phyloP scores from a whole-genome alignment of 2,888 invertebrate genomes.

The Platerodrilus igneus region DNA sequence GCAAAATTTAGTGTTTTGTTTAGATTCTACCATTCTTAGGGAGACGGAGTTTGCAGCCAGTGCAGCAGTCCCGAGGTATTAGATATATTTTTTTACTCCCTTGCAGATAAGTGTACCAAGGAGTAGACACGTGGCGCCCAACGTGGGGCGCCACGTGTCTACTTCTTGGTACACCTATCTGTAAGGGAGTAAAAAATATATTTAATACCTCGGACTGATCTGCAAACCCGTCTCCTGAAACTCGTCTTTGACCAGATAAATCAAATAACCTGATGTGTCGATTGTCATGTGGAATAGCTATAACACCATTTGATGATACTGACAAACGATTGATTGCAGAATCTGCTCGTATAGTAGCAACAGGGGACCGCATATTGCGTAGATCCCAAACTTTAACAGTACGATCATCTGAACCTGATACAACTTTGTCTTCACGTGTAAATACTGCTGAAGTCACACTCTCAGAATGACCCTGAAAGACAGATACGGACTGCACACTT shows the following conservation, averaged over 20 bases:
- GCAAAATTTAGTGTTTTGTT: too few relatives aligned
- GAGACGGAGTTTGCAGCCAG: too few relatives aligned
- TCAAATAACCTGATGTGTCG: conserved; percentile 84
- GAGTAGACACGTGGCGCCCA: too few relatives aligned
- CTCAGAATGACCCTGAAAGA: conserved; percentile 98
- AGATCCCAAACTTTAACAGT: conserved; percentile 99
- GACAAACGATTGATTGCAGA: conserved; percentile 90
- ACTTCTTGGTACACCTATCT: too few relatives aligned
- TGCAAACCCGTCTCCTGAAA: too few relatives aligned
- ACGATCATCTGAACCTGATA: conserved; percentile 95
- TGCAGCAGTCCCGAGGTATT: too few relatives aligned
- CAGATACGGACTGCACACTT: conserved; percentile 93
- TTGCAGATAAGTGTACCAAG: too few relatives aligned
- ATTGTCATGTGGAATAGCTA: conserved; percentile 98
- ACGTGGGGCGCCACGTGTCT: too few relatives aligned
- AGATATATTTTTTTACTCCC: too few relatives aligned
- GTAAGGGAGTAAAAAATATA: too few relatives aligned
- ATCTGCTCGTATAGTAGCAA: conserved; percentile 91
- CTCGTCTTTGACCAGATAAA: conserved; percentile 83
- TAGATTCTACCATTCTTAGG: too few relatives aligned
- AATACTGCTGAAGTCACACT: conserved; percentile 97
- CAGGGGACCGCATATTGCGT: conserved; percentile 93
- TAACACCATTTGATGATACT: conserved; percentile 76
- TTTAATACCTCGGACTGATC: too few relatives aligned
- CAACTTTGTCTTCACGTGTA: conserved; percentile 91